These are phyloP conservation scores for Psittacula cyanocephala DNA, from an alignment of 2,113 vertebrate genomes.

Conservation along the genomic window DNA sequence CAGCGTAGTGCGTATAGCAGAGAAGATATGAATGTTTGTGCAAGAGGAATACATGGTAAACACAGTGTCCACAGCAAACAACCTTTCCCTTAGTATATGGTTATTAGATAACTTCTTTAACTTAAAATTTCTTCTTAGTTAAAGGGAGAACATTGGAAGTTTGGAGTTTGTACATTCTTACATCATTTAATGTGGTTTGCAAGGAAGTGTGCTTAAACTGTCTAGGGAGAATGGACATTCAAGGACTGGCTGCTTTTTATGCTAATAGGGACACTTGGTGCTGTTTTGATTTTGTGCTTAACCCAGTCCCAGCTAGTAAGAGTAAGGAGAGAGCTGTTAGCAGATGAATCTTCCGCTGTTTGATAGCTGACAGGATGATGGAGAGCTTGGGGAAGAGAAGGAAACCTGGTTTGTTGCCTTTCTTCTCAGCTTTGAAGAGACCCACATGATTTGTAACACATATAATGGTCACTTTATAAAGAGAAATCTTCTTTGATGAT, in stretches of 20 bases:
- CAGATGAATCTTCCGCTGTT: neutral
- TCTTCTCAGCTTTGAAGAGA: neutral
- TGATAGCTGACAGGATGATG: neutral
- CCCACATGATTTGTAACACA: neutral
- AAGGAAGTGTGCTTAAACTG: neutral
- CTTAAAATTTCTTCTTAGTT: neutral
- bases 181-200: neutral
- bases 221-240: neutral
- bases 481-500: neutral
- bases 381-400: neutral
- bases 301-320: neutral
- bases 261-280: neutral
- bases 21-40: neutral
- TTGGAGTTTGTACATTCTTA: conserved; percentile 2
- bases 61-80: neutral
- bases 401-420: neutral
- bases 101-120: conserved; percentile 19
- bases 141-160: neutral
- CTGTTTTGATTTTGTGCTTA: neutral
- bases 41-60: neutral
- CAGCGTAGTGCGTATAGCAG: neutral
- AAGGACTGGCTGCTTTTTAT: neutral
- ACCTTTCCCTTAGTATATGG: neutral
- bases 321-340: neutral
- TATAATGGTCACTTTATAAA: neutral